A percentile compares a stretch with the other conserved stretches of the same genome.
These are phyloP conservation scores for Erannis defoliaria DNA, from an alignment of 2,888 invertebrate species.

Conservation along the genomic window DNA sequence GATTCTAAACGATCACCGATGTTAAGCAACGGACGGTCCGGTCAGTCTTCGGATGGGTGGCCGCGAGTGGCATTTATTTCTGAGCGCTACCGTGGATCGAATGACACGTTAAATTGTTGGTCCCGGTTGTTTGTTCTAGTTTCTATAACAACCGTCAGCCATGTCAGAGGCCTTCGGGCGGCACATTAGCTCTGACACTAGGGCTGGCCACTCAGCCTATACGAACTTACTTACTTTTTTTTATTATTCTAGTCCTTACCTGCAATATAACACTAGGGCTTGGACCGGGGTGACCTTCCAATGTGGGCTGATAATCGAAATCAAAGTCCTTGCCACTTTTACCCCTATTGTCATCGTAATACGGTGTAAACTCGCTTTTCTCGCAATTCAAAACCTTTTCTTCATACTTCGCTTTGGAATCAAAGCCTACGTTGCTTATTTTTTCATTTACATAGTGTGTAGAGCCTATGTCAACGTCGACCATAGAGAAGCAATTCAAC, in stretches of 20 bases:
- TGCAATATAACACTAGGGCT: slow-evolving; percentile 97
- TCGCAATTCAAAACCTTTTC: slow-evolving; percentile 57
- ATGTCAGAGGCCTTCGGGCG: no score
- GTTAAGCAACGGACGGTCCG: no score
- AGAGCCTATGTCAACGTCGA: slow-evolving; percentile 74
- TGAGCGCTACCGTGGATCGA: no score
- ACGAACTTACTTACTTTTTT: slow-evolving; percentile 64
- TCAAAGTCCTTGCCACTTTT: slow-evolving; percentile 86
- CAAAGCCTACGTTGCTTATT: slow-evolving; percentile 71
- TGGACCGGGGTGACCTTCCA: slow-evolving; percentile 94
- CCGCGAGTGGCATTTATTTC: no score
- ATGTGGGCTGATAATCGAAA: slow-evolving; percentile 94
- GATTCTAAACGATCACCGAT: no score
- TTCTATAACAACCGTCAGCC: no score
- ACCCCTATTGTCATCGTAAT: slow-evolving; percentile 64
- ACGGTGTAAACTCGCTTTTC: slow-evolving; percentile 59
- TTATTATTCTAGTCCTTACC: no score
- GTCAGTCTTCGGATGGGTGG: no score
- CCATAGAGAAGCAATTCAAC: slow-evolving; percentile 80
- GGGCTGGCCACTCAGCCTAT: no score
- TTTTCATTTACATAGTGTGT: slow-evolving; percentile 70
- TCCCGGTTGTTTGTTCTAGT: no score
- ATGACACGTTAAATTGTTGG: no score
- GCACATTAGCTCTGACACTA: no score
- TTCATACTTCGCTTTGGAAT: slow-evolving; percentile 65